Evolutionary conservation across 2,113 vertebrate genomes (phyloP).

Genomic region (Cynopterus brachyotis): DNA sequence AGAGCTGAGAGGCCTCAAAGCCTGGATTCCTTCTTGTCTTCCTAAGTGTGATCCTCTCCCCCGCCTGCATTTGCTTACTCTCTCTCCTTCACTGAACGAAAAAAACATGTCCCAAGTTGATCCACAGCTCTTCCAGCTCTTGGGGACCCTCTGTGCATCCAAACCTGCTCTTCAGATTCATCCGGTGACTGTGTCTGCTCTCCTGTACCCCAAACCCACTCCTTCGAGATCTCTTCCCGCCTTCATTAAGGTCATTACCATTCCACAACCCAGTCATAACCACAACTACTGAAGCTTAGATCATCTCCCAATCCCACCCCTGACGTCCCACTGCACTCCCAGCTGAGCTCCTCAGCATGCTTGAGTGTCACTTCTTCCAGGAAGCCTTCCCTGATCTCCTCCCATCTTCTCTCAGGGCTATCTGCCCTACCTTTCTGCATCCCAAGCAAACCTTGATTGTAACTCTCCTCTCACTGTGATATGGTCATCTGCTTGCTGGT

Average conservation of each 20-base stretch:
- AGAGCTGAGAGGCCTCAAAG: neutral
- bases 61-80: neutral
- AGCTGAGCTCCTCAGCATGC: neutral
- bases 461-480: neutral
- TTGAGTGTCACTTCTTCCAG: neutral
- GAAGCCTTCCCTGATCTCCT: neutral
- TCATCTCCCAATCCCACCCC: neutral
- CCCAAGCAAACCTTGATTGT: neutral
- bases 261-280: neutral
- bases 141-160: neutral
- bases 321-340: neutral
- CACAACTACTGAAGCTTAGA: neutral
- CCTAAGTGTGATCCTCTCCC: neutral
- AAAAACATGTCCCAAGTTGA: neutral
- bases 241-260: neutral
- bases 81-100: neutral
- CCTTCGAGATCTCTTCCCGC: accelerated
- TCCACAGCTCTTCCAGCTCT: neutral
- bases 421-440: neutral
- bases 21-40: neutral
- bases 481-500: neutral
- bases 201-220: neutral
- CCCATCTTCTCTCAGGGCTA: neutral
- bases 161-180: neutral
- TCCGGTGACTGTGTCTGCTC: neutral